Evolutionary conservation across 2,888 invertebrate species (phyloP), one percentile per base, ranked within the genome.

Genomic region (Orthosia gracilis): DNA sequence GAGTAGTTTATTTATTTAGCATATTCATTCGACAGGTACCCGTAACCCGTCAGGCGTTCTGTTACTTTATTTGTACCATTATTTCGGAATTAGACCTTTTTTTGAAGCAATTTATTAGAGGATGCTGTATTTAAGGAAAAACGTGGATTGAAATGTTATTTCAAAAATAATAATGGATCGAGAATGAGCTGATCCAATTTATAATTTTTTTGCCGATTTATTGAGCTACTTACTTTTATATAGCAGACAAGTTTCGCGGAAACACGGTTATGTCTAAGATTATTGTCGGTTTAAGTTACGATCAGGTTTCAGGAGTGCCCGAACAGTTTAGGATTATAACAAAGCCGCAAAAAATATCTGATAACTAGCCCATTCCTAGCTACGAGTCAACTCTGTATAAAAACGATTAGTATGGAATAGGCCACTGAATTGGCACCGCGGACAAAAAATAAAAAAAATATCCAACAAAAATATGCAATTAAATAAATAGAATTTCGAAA

Each of bases 1-100:
- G 80, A 90, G 85, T 89, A 91, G 89, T 90, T 89, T 91, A 91
- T 91, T 91, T 91, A 90, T 89, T 88, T 87, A 84, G 81, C 85
- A 83, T 87, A 83, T 88, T 84, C 87, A 84, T 87, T 88, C 85
- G 87, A 83, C 86, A 87, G 83, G 87, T 83, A 86, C 75, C 75
- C 76, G 82, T 73, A 73, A 76, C 72, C 85, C 67, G 80, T 76
- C 80, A 78, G 78, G 40, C 78, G 61, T 71, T 78, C 79, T 78
- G 73, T 80, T 84, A 69, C 68, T 77, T 85, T 85, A 78, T 80
- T 78, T 83, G 80, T 74, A 72, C 58, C 83, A 76, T 78, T 83
- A 78, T 77, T 81, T 81, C 72, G 63, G 66, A 78, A 83, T 72
- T 78, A 58, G 79, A 68, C 74, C 59, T 75, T 79, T 71, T 73